Conservation (phyloP, 2,113 vertebrate genomes). For the Aptenodytes forsteri region DNA sequence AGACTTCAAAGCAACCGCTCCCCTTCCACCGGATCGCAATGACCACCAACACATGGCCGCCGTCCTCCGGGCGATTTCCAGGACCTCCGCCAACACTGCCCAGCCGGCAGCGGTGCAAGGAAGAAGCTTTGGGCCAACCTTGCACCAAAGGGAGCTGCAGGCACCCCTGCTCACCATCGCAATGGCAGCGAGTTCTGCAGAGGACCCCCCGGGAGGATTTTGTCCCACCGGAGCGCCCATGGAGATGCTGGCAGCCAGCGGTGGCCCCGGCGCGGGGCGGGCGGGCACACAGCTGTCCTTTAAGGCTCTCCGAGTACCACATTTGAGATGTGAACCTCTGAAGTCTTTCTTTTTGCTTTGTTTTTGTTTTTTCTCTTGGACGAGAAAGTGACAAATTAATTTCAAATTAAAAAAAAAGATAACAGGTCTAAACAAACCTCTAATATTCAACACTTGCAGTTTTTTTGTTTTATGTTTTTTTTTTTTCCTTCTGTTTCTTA, state of each 20-base stretch:
- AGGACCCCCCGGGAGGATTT: fast-evolving
- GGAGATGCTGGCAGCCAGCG: background rate
- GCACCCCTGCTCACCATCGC: background rate
- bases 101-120: fast-evolving
- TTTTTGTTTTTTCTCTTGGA: conserved; percentile 3
- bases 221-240: background rate
- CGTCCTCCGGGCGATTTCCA: fast-evolving
- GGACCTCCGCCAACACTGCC: background rate
- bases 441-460: conserved; percentile 78
- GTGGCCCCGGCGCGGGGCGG: background rate
- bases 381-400: conserved; percentile 68
- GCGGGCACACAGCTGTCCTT: conserved; percentile 69
- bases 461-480: conserved; percentile 36
- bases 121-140: background rate
- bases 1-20: background rate
- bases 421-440: conserved; percentile 78
- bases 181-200: background rate
- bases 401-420: conserved; percentile 39
- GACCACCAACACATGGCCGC: fast-evolving
- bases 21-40: fast-evolving
- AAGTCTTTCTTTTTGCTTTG: conserved; percentile 49
- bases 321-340: conserved; percentile 58
- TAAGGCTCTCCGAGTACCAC: conserved; percentile 71
- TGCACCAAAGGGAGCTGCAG: background rate
- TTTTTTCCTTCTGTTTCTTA: conserved; percentile 65